phyloP scores from a whole-genome alignment of 2,113 vertebrate genomes.

The Butorides virescens region DNA sequence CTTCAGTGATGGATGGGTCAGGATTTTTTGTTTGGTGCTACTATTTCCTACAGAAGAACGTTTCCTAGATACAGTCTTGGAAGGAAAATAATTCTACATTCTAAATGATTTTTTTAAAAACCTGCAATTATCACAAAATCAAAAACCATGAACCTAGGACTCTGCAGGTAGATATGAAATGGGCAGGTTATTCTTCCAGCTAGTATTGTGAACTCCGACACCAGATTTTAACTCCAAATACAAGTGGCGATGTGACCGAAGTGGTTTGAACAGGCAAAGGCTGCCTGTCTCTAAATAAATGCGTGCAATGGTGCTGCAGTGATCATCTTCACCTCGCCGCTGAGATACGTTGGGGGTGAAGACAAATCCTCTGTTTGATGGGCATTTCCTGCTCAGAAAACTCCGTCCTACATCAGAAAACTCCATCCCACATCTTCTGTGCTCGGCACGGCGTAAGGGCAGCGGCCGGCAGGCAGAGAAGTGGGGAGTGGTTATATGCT shows the following conservation, averaged over 20 bases:
- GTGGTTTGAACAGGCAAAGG: background rate
- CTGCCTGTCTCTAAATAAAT: background rate
- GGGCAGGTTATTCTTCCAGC: background rate
- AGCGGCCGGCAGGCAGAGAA: background rate
- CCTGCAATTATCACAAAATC: background rate
- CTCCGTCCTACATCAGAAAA: no score
- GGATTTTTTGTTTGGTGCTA: background rate
- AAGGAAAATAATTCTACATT: background rate
- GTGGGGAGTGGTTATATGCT: background rate
- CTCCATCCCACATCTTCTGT: background rate
- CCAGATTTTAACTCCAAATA: background rate
- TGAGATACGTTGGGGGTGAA: background rate
- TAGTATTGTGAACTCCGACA: background rate
- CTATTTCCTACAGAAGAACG: background rate
- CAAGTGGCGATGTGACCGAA: background rate
- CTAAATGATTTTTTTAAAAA: background rate
- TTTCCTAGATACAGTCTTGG: background rate
- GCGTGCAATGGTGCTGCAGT: background rate
- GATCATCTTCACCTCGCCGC: background rate
- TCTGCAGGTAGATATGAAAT: background rate
- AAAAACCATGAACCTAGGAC: background rate
- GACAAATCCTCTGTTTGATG: background rate
- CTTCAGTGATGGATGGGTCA: background rate
- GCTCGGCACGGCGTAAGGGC: background rate
- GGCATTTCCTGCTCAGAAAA: background rate